These are phyloP conservation scores for Theocolax elegans DNA, from an alignment of 1,140 invertebrate species.

Conservation along the genomic window DNA sequence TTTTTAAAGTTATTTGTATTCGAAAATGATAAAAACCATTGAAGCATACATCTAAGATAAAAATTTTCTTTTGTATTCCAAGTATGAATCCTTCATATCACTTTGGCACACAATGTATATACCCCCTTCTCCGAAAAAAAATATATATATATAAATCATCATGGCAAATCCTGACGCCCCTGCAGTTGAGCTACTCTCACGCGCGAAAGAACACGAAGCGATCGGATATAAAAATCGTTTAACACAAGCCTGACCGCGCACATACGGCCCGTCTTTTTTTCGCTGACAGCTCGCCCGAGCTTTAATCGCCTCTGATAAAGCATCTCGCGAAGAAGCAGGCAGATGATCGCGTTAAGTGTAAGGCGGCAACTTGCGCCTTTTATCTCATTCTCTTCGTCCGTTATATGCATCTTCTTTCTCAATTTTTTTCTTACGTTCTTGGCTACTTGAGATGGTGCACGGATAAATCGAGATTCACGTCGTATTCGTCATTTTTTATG, in stretches of 20 bases:
- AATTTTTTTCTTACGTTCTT: not conserved
- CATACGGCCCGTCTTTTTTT: slow-evolving; percentile 7
- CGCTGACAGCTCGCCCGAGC: slow-evolving; percentile 10
- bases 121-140: too few relatives aligned
- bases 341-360: slow-evolving; percentile 19
- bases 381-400: slow-evolving; percentile 22
- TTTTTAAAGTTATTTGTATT: too few relatives aligned
- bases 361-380: slow-evolving; percentile 21
- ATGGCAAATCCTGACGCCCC: too few relatives aligned
- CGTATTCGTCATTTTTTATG: slow-evolving; percentile 25
- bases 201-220: not conserved
- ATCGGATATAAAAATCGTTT: not conserved
- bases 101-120: too few relatives aligned
- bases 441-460: slow-evolving; percentile 18
- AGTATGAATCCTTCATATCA: too few relatives aligned
- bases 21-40: too few relatives aligned
- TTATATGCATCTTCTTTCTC: not conserved
- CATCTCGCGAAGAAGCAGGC: not conserved
- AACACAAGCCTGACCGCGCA: too few relatives aligned
- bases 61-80: too few relatives aligned
- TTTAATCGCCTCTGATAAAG: slow-evolving; percentile 24
- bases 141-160: too few relatives aligned
- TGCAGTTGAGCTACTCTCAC: too few relatives aligned
- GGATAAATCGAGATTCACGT: slow-evolving; percentile 2
- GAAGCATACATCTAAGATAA: too few relatives aligned